Evolutionary conservation across 1,140 invertebrate species (phyloP).

Genomic region (Pygmarrhopalites habei): DNA sequence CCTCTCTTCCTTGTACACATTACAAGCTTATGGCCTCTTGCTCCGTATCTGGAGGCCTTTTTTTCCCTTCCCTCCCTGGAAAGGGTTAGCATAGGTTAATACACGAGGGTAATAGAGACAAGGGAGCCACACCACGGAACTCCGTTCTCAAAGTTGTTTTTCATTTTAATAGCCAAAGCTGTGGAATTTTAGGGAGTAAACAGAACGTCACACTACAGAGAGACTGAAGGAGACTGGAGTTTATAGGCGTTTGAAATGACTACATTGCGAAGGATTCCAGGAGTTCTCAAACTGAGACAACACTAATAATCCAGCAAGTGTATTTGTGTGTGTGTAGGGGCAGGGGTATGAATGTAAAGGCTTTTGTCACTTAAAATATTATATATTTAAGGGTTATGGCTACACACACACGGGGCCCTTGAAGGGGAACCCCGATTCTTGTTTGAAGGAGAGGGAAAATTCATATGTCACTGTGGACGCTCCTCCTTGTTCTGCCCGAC

Average conservation of each 20-base stretch:
- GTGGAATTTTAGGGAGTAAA: not conserved
- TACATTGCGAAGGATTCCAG: conserved; percentile 2
- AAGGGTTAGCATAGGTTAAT: conserved; percentile 7
- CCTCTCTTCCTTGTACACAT: not conserved
- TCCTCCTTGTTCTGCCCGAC: not conserved
- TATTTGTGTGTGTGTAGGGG: too few species aligned
- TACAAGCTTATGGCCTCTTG: too few species aligned
- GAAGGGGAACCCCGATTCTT: too few species aligned
- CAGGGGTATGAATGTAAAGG: too few species aligned
- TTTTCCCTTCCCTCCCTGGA: too few species aligned
- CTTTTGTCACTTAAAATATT: too few species aligned
- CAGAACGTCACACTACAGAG: not conserved
- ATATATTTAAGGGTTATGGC: too few species aligned
- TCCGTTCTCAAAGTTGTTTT: not conserved
- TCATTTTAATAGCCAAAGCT: conserved; percentile 9
- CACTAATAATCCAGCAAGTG: too few species aligned
- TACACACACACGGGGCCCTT: too few species aligned
- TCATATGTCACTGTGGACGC: conserved; percentile 11
- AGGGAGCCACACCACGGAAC: not conserved
- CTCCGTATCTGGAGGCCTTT: too few species aligned
- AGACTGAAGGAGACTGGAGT: not conserved
- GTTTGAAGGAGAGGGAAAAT: too few species aligned
- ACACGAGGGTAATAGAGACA: not conserved
- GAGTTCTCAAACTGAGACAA: not conserved
- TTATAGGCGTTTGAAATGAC: not conserved